Evolutionary conservation across 2,797 vertebrate genomes (phyloP).

Genomic region (Chloroceryle inda): DNA sequence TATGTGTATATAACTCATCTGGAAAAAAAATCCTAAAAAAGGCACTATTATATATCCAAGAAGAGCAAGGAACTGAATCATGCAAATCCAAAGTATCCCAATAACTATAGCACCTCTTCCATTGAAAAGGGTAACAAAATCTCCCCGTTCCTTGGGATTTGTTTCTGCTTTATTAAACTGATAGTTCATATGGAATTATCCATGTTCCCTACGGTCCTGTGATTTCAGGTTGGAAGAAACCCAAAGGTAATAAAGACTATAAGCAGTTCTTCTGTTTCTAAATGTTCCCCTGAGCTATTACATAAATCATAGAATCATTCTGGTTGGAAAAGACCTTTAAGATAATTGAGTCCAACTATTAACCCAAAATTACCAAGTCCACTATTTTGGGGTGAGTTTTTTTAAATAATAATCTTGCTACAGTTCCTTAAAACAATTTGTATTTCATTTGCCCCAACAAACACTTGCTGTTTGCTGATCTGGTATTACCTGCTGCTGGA

Average conservation of each 20-base stretch:
- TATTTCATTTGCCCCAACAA: not conserved
- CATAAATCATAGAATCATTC: not conserved
- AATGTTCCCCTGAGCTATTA: not conserved
- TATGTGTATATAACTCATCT: not conserved
- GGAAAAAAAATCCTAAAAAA: not conserved
- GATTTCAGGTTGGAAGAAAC: not conserved
- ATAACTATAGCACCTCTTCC: not conserved
- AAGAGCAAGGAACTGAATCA: not conserved
- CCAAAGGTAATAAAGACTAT: not conserved
- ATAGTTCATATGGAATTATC: not conserved
- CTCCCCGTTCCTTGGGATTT: not conserved
- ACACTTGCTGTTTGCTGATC: not conserved
- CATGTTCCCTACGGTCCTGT: not conserved
- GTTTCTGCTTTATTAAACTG: not conserved
- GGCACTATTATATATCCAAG: not conserved
- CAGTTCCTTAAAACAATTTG: not conserved
- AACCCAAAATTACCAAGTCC: not conserved
- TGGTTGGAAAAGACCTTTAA: not conserved
- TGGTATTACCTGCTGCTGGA: conserved; percentile 76
- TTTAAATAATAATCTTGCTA: not conserved
- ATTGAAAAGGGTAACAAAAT: not conserved
- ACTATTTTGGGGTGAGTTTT: not conserved
- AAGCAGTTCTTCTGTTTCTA: not conserved
- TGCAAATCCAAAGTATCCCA: not conserved
- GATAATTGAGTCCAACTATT: not conserved